Base-by-base conservation (phyloP, 2,797 vertebrate species). In the Paramormyrops hopkinsi region DNA sequence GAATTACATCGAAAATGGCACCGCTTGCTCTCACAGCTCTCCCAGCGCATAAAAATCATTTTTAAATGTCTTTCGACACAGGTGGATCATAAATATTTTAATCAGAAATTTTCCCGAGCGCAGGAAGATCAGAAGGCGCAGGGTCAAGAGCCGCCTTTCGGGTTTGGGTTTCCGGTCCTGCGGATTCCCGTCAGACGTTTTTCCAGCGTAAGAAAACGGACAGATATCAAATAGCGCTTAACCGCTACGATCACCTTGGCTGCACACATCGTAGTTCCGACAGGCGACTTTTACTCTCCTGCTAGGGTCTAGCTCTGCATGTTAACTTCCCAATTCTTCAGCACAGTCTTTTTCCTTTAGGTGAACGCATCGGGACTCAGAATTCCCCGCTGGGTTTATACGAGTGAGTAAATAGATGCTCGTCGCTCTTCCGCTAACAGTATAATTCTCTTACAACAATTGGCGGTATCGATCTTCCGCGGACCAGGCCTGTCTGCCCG, bases 381-480 rank as follows among this genome's bases (percentile, higher is more conserved):
- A 84, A 90, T 88, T 93, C 93, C 94, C 92, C 56, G 90, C 91
- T 91, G 94, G 93, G 92, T 93, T 93, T 92, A 90, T 84, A 90
- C 25, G 12, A 22, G 29, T 90, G 87, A 93, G 94, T 95, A 94
- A 96, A 95, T 93, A 94, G 92, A 94, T 94, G 92, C 91, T 94
- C 4, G 93, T 94, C 94, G 94, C 94, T 93, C 93, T 94, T 95
- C 92, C 93, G 94, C 94, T 95, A 95, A 90, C 90, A 92, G 41
- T 50, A 90, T 95, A 94, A 96, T 96, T 96, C 92, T 94, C 94
- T 96, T 94, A 94, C 90, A 53, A 92, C 91, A 92, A 89, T 65
- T 59, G 91, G 89, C 91, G 88, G 91, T 93, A 95, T 95, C 76
- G 94, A 95, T 95, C 93, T 87, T 53, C 48, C 65, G 56, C 29